A percentile compares a stretch with the other conserved stretches of the same genome.
phyloP scores from a whole-genome alignment of 1,140 invertebrate genomes.

The Brachionus sp. region DNA sequence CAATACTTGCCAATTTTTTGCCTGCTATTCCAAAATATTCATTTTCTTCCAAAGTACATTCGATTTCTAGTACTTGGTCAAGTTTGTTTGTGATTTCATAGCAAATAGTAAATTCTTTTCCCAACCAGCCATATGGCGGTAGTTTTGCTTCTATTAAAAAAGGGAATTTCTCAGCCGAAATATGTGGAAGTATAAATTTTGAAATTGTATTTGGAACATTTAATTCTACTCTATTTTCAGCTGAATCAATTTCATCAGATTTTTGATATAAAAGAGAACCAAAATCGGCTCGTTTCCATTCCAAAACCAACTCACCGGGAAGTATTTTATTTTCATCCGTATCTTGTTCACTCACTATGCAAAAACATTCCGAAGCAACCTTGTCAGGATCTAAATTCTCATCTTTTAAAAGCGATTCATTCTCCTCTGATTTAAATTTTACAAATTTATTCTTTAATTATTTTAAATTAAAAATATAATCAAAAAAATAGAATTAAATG shows the following conservation, averaged over 20 bases:
- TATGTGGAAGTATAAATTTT: not conserved
- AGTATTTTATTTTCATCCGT: not conserved
- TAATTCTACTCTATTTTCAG: not conserved
- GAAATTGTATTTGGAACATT: not conserved
- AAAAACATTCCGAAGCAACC: slow-evolving; percentile 14
- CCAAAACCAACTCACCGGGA: not conserved
- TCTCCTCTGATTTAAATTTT: not conserved
- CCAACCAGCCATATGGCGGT: slow-evolving; percentile 5
- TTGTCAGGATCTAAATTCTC: slow-evolving; percentile 7
- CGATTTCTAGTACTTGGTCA: not conserved
- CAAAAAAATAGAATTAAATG: not conserved
- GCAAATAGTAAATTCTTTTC: not conserved
- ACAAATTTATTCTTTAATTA: not conserved
- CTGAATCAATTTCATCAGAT: not conserved
- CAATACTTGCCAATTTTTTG: slow-evolving; percentile 21
- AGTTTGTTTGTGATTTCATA: slow-evolving; percentile 32
- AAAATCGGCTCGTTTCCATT: slow-evolving; percentile 21
- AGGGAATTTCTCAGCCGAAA: not conserved
- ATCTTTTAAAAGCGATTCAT: not conserved
- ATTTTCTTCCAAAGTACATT: slow-evolving; percentile 13
- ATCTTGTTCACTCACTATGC: not conserved
- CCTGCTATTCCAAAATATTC: slow-evolving; percentile 30
- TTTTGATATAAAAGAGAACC: not conserved
- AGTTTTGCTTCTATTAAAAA: not conserved
- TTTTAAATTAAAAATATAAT: not conserved